Conservation (phyloP, 2,113 vertebrate genomes). For the Gnathonemus echidnorhynchus region DNA sequence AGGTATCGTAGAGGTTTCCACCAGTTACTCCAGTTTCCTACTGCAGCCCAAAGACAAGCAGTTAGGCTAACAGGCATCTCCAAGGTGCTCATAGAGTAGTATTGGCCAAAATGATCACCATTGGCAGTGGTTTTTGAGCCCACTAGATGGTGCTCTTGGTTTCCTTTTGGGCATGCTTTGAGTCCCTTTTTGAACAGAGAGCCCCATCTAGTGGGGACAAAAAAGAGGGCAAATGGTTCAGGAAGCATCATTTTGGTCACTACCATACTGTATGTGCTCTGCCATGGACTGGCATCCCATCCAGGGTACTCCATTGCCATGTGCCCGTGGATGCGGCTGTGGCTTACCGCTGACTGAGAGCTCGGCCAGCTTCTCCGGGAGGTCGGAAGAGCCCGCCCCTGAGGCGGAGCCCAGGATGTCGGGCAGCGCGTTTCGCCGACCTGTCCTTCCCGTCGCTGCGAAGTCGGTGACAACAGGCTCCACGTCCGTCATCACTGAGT, state of each 20-base stretch:
- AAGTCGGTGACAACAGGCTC: constrained; percentile 71
- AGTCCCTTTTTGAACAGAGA: background rate
- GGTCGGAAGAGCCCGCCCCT: constrained; percentile 55
- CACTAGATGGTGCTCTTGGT: background rate
- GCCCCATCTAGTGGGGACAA: background rate
- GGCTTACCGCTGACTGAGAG: constrained; percentile 65
- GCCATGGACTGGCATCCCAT: background rate
- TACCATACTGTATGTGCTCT: background rate
- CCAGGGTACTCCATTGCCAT: background rate
- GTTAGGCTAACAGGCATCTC: background rate
- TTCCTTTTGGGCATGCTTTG: background rate
- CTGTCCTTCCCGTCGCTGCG: constrained; percentile 70
- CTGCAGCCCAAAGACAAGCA: background rate
- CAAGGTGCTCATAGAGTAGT: background rate
- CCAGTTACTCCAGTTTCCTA: background rate
- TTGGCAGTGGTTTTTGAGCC: background rate
- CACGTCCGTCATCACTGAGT: constrained; percentile 77
- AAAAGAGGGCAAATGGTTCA: background rate
- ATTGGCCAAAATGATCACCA: background rate
- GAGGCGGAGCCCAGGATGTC: constrained; percentile 68
- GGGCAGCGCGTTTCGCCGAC: constrained; percentile 76
- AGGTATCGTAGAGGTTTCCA: background rate
- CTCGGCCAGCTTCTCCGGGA: constrained; percentile 67
- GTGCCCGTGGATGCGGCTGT: no score
- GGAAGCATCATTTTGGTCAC: background rate